Percentiles rank a stretch among this genome's conserved stretches.
phyloP scores from a whole-genome alignment of 2,113 vertebrate species.

The Raja brachyura region DNA sequence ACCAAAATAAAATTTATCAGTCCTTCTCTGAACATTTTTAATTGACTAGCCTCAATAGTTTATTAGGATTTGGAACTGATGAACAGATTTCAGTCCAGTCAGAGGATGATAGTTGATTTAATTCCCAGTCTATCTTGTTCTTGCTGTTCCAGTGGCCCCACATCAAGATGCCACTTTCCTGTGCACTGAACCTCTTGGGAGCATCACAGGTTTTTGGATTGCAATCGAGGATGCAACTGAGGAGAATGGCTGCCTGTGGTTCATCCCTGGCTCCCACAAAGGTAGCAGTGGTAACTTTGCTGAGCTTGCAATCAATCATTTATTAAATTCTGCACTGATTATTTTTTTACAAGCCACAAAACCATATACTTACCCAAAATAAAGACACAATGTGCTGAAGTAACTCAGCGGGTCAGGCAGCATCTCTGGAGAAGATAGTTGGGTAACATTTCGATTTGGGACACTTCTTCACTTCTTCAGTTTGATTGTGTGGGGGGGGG shows the following conservation, averaged over 20 bases:
- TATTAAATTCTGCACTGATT: not conserved
- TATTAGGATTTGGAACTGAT: not conserved
- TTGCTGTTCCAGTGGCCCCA: constrained; percentile 61
- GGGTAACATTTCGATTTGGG: no score
- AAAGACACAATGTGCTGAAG: no score
- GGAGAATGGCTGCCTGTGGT: constrained; percentile 87
- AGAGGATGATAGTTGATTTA: not conserved
- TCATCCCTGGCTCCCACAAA: constrained; percentile 85
- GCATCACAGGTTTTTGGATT: constrained; percentile 79
- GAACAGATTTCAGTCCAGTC: not conserved
- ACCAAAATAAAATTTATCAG: no score
- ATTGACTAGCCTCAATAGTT: no score
- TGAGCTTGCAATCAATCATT: not conserved
- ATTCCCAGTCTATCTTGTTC: not conserved
- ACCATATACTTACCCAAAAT: no score
- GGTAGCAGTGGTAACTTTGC: constrained; percentile 55
- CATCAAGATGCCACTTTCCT: constrained; percentile 93
- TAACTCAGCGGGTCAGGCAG: no score
- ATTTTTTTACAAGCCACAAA: not conserved
- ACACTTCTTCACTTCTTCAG: no score
- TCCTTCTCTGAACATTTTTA: no score
- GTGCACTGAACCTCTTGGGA: constrained; percentile 83
- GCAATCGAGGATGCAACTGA: constrained; percentile 76
- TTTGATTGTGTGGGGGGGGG: no score
- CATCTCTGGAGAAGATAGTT: no score